Evolutionary conservation across 2,888 invertebrate genomes (phyloP), one percentile per base, ranked within the genome.

Genomic region (Periphyllus acericola): DNA sequence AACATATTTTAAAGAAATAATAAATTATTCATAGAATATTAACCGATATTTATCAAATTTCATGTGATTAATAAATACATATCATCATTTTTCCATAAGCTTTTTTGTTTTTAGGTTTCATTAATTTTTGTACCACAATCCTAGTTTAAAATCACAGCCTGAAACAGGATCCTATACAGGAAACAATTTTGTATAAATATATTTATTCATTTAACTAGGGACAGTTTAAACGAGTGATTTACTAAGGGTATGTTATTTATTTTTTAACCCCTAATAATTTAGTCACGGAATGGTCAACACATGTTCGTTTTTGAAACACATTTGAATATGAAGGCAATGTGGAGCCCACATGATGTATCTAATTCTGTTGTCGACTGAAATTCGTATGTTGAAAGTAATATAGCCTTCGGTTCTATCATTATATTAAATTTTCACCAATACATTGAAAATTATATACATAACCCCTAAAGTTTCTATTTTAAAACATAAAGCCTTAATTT

Each of bases 301-400:
- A 46, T 82, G 82, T 52, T 21, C 11, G n/a, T 68, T 46, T 36
- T 81, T n/a, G 68, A 82, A 71, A 71, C 71, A 82, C 68, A 46
- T 71, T 71, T 68, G 25, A 55, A 32, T 34, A 32, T 34, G 29
- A 78, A 52, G 55, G 79, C 46, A 19, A 76, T 46, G 29, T 11
- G 36, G 46, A 71, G 14, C 66, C n/a, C 29, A 81, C 21, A 60
- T 55, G 55, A 55, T 21, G 81, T 71, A 32, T 82, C 46, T 82
- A 72, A 72, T 83, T 72, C 72, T 72, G 52, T 55, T 34, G 32
- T 71, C 29, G 25, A 32, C 71, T 32, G 29, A 14, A 32, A 32
- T 11, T 32, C 14, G 71, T 32, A 71, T 29, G 29, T 29, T 29
- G 32, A 71, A n/a, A 66, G n/a, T n/a, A 25, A 11, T 66, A 66